A percentile compares a stretch with the other conserved stretches of the same genome.
Conservation (phyloP, 2,888 invertebrate genomes). For the Atherix ibis region DNA sequence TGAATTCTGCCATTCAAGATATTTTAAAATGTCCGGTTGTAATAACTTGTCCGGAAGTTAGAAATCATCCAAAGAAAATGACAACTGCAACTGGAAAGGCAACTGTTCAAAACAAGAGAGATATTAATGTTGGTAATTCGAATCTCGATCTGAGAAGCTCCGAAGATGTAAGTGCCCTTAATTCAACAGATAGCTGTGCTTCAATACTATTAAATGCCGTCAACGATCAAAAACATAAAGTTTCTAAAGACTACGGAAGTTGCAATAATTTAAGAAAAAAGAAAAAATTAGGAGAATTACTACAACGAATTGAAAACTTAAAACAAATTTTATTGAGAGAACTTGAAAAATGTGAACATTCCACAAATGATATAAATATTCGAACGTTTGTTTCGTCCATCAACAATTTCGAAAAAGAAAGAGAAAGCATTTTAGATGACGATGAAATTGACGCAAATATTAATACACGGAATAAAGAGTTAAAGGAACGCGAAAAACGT, state of each 20-base stretch:
- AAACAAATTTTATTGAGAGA: no score
- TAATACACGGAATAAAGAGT: constrained; percentile 6
- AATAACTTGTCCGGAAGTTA: constrained; percentile 25
- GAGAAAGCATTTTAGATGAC: constrained; percentile 16
- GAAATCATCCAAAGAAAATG: neutral
- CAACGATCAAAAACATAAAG: constrained; percentile 23
- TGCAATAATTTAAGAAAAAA: constrained; percentile 17
- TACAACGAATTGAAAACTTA: no score
- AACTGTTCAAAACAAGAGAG: neutral
- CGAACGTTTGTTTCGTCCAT: constrained; percentile 15
- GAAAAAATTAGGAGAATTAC: no score
- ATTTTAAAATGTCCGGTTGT: constrained; percentile 24
- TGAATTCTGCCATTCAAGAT: constrained; percentile 38
- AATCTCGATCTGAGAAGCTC: neutral
- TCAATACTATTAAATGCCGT: constrained; percentile 27
- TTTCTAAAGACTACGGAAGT: constrained; percentile 21
- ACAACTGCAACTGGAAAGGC: neutral
- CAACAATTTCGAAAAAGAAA: constrained; percentile 19
- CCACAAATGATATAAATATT: constrained; percentile 10
- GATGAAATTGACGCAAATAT: constrained; percentile 7
- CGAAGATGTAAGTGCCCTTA: constrained; percentile 9
- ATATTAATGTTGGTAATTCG: constrained; percentile 2
- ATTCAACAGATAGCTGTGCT: constrained; percentile 23
- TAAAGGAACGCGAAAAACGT: constrained; percentile 17
- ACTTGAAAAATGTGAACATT: constrained; percentile 16